These are phyloP conservation scores for Panzeria rudis DNA, from an alignment of 2,888 invertebrate species.

Conservation along the genomic window DNA sequence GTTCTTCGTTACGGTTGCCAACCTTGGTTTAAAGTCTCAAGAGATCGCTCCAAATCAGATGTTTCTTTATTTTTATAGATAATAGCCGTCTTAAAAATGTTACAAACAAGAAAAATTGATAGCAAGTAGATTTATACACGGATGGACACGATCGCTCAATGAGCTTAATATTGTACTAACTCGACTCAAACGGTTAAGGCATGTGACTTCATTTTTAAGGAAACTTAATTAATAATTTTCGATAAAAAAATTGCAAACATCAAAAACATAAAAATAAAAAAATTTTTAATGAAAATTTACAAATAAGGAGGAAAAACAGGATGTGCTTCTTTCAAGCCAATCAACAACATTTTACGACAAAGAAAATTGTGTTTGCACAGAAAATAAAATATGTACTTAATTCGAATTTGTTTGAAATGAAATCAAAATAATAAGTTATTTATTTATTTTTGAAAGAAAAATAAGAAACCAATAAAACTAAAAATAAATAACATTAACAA, in stretches of 20 bases:
- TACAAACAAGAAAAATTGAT: no score
- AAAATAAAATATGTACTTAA: constrained; percentile 52
- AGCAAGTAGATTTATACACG: no score
- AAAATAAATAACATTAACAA: constrained; percentile 72
- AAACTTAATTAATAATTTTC: constrained; percentile 14
- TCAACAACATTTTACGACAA: constrained; percentile 66
- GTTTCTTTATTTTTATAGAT: no score
- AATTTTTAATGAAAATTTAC: constrained; percentile 26
- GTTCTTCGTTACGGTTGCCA: no score
- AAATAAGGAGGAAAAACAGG: constrained; percentile 8
- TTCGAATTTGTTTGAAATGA: constrained; percentile 2
- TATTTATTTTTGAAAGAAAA: constrained; percentile 18
- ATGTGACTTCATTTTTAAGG: no score
- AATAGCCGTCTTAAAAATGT: no score
- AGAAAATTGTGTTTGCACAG: constrained; percentile 61
- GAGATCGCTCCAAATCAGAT: no score
- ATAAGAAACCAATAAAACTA: constrained; percentile 11
- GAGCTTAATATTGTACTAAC: no score
- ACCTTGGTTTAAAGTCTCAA: no score
- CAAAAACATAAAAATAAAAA: constrained; percentile 40
- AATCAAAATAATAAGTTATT: constrained; percentile 25
- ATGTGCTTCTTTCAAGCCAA: constrained; percentile 61
- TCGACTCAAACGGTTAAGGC: no score
- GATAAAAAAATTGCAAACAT: constrained; percentile 45
- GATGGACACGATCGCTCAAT: no score